phyloP scores from a whole-genome alignment of 2,113 vertebrate genomes.

The Symphodus melops region DNA sequence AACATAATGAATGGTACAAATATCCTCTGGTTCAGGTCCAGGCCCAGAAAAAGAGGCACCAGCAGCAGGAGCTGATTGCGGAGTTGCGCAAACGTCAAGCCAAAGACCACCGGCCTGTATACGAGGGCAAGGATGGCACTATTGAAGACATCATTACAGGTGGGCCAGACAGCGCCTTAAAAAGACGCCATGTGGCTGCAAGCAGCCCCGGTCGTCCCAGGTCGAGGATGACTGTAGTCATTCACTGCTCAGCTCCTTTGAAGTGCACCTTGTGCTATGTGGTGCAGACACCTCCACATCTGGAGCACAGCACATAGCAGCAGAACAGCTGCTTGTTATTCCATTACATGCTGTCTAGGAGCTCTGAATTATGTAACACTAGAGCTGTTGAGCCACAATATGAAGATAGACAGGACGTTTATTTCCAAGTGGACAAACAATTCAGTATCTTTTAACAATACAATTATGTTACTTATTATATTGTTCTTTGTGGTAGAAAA shows the following conservation, averaged over 20 bases:
- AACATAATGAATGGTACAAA: slow-evolving; percentile 17
- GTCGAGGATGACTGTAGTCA: slow-evolving; percentile 79
- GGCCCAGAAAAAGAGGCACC: slow-evolving; percentile 89
- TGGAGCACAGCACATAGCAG: slow-evolving; percentile 60
- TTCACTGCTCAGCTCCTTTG: slow-evolving; percentile 74
- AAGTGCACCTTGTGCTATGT: slow-evolving; percentile 83
- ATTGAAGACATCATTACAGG: slow-evolving; percentile 99
- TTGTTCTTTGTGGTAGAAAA: not conserved
- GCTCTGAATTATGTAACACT: not conserved
- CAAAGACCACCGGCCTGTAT: slow-evolving; percentile 95
- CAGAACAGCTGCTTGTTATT: slow-evolving; percentile 20
- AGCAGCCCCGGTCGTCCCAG: slow-evolving; percentile 36
- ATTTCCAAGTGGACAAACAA: not conserved
- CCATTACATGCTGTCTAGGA: slow-evolving; percentile 27
- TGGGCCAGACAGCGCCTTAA: slow-evolving; percentile 75
- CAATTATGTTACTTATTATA: not conserved
- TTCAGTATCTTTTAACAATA: not conserved
- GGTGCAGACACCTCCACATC: slow-evolving; percentile 67
- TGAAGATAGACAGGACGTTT: slow-evolving; percentile 3
- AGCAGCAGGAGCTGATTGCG: slow-evolving; percentile 94
- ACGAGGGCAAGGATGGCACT: slow-evolving; percentile 96
- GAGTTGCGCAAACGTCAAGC: slow-evolving; percentile 92
- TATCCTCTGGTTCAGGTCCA: slow-evolving; percentile 78
- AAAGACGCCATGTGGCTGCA: slow-evolving; percentile 27
- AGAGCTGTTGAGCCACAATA: slow-evolving; percentile 21